Evolutionary conservation across 2,888 invertebrate genomes (phyloP).

Genomic region (Agrotis exclamationis): DNA sequence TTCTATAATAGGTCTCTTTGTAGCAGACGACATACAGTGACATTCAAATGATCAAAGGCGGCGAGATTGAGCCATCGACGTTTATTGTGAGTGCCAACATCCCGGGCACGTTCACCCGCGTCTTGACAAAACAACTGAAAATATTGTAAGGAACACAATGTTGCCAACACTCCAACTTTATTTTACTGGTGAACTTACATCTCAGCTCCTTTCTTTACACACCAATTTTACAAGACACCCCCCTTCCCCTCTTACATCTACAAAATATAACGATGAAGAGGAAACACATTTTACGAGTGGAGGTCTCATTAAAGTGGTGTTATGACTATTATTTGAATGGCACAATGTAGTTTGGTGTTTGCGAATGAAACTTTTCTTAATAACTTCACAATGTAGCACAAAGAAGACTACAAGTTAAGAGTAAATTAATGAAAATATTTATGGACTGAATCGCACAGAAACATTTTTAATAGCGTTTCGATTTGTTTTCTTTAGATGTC

Average conservation of each 20-base stretch:
- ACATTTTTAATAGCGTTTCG: background rate
- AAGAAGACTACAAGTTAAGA: conserved; percentile 20
- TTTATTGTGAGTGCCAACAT: conserved; percentile 1
- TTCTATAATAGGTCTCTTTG: conserved; percentile 17
- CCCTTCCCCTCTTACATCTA: background rate
- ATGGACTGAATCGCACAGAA: conserved; percentile 1
- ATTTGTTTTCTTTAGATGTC: conserved; percentile 21
- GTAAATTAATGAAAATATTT: conserved; percentile 32
- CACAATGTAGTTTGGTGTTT: conserved; percentile 63
- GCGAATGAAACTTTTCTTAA: conserved; percentile 38
- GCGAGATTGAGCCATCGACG: conserved; percentile 20
- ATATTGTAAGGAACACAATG: conserved; percentile 43
- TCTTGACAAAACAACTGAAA: conserved; percentile 32
- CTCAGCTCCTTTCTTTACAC: conserved; percentile 16
- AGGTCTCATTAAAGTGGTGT: conserved; percentile 53
- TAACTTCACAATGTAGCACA: conserved; percentile 29
- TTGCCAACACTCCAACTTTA: conserved; percentile 40
- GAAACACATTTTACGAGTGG: conserved; percentile 32
- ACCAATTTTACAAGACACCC: conserved; percentile 31
- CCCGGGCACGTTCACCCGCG: conserved; percentile 19
- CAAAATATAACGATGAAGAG: conserved; percentile 22
- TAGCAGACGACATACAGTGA: conserved; percentile 15
- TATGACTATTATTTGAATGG: conserved; percentile 57
- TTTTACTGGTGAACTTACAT: conserved; percentile 43
- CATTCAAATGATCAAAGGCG: conserved; percentile 41